Base-by-base conservation (phyloP, 2,113 vertebrate species). In the Pelodiscus sinensis region DNA sequence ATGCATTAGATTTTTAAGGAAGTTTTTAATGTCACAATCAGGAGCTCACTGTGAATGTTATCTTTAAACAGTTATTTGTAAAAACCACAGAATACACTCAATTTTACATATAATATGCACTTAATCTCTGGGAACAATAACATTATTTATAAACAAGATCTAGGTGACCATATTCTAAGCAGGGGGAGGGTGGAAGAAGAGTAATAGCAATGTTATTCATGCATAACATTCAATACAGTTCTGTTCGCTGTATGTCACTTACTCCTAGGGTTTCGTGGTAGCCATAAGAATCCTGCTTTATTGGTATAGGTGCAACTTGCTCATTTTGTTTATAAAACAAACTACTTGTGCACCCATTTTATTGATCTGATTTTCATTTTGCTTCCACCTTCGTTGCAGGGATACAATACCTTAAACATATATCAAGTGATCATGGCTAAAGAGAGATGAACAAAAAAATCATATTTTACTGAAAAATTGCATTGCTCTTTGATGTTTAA, bases 41-140 rank as follows among this genome's bases (percentile, higher is more conserved):
- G 93, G 87, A 97, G 94, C 95, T 97, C 55, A 22, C 96, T 88
- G 92, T 84, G 87, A 92, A 80, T n/a, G 82, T 73, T 79, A 51
- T 2, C 91, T 92, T 87, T 86, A 62, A 35, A 91, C 56, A 91
- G 75, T 8, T 18, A 50, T 6, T 96, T 73, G 77, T 35, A 38
- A 85, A 60, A 1, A 82, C 82, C 88, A 79, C 27, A 31, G 56
- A 94, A 24, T 68, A 31, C 89, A 93, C 86, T 88, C 85, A 38
- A 85, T 80, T 94, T 65, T 86, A 91, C 56, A 14, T 21, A 57
- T 18, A 55, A 90, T 9, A 2, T 62, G 82, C 81, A 87, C 75
- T 93, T 78, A 24, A 85, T 87, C 94, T 96, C 92, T 93, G 92
- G 97, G 94, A 97, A 92, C 79, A 94, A 18, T 79, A 25, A 51